Percentiles rank a stretch among this genome's conserved stretches.
These are phyloP conservation scores for Phylloscopus trochiloides DNA, from an alignment of 2,113 vertebrate species.

Conservation along the genomic window DNA sequence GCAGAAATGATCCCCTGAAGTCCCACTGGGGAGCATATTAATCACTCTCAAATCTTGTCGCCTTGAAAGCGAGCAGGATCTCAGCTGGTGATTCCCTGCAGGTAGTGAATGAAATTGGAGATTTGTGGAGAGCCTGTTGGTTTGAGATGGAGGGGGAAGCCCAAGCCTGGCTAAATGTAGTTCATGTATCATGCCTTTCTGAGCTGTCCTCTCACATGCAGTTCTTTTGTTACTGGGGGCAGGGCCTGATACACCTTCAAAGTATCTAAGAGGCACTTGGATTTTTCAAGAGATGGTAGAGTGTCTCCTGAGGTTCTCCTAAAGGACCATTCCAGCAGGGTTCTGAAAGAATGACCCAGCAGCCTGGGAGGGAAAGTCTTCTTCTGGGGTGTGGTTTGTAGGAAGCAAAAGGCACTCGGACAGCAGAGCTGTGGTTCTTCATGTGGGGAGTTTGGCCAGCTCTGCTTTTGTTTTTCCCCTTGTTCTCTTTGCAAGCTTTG, in stretches of 20 bases:
- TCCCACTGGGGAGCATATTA: not conserved
- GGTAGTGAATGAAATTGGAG: not conserved
- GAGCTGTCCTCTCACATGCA: not conserved
- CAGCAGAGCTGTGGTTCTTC: not conserved
- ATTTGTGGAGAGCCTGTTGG: not conserved
- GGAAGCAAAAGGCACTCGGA: not conserved
- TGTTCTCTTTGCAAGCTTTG: not conserved
- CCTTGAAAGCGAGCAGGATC: not conserved
- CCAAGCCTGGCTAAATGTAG: not conserved
- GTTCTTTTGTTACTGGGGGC: not conserved
- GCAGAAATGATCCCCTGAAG: not conserved
- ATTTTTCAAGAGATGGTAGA: not conserved
- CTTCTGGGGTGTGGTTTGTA: not conserved
- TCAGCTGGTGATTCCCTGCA: not conserved
- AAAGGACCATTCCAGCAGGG: not conserved
- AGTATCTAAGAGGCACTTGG: not conserved
- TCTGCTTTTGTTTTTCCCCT: not conserved
- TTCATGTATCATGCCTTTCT: not conserved
- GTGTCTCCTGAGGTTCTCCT: not conserved
- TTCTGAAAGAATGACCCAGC: rapidly evolving
- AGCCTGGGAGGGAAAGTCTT: not conserved
- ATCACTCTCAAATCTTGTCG: not conserved
- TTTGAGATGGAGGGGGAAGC: not conserved
- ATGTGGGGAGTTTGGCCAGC: not conserved
- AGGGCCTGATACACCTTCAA: not conserved